These are phyloP conservation scores for Drosophila setifemur DNA, from an alignment of 1,140 invertebrate species.

Conservation along the genomic window DNA sequence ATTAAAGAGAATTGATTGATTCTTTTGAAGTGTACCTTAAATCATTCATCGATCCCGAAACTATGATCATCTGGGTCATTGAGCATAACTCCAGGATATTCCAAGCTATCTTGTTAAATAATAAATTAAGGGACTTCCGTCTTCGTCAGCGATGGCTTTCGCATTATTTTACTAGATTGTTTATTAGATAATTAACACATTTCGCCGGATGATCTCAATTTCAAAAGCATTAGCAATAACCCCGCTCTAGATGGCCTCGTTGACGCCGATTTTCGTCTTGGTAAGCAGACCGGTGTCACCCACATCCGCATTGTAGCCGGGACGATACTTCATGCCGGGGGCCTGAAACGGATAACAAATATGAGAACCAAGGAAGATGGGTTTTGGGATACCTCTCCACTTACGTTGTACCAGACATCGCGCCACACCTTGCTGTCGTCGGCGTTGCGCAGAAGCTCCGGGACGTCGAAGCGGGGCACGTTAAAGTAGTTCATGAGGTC, in stretches of 20 bases:
- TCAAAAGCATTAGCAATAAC: conserved; percentile 11
- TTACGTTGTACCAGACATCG: conserved; percentile 83
- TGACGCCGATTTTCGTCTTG: conserved; percentile 78
- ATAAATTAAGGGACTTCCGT: not conserved
- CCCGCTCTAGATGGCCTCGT: conserved; percentile 51
- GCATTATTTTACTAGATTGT: conserved; percentile 67
- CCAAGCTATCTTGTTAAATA: too few species aligned
- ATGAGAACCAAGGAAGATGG: not conserved
- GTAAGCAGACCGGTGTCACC: conserved; percentile 84
- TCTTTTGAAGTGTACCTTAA: too few species aligned
- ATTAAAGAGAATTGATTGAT: too few species aligned
- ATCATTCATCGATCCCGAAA: too few species aligned
- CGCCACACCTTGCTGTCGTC: conserved; percentile 83
- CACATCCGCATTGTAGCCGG: conserved; percentile 84
- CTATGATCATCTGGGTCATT: too few species aligned
- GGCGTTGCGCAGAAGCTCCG: conserved; percentile 85
- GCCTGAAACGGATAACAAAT: conserved; percentile 65
- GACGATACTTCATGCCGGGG: conserved; percentile 83
- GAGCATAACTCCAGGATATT: too few species aligned
- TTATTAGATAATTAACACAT: conserved; percentile 80
- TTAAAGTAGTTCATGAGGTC: conserved; percentile 85
- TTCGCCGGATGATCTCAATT: conserved; percentile 53
- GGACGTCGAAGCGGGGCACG: conserved; percentile 85
- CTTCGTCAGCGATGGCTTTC: not conserved
- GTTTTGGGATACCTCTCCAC: conserved; percentile 38